Percentiles rank a stretch among this genome's conserved stretches.
Evolutionary conservation across 2,113 vertebrate genomes (phyloP).

Genomic region (Macrotus californicus): DNA sequence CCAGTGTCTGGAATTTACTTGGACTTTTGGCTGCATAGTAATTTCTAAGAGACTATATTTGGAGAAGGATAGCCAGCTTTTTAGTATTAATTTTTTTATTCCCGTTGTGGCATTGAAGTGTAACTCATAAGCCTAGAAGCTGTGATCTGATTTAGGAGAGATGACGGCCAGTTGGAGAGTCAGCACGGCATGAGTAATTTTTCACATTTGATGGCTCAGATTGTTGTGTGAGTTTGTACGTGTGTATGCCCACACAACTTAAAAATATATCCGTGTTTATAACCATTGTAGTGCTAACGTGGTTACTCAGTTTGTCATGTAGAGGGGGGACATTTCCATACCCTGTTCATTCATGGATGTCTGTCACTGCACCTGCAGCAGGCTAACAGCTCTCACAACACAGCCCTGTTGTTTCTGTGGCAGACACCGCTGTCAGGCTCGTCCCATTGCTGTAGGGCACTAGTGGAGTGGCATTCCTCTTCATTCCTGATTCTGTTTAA

Average conservation of each 20-base stretch:
- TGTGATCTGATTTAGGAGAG: background rate
- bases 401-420: background rate
- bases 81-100: background rate
- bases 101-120: background rate
- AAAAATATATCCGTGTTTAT: background rate
- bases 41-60: background rate
- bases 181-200: background rate
- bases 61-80: background rate
- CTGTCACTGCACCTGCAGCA: background rate
- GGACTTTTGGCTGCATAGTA: background rate
- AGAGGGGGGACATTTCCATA: background rate
- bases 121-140: background rate
- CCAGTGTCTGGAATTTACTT: background rate
- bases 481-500: background rate
- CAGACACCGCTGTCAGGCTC: background rate
- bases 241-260: background rate
- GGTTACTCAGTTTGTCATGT: background rate
- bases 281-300: background rate
- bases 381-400: background rate
- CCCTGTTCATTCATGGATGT: background rate
- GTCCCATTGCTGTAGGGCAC: background rate
- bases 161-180: background rate
- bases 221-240: background rate
- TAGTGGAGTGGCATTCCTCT: background rate
- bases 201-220: background rate